phyloP scores from a whole-genome alignment of 1,140 invertebrate species.

The Euborellia annulipes region DNA sequence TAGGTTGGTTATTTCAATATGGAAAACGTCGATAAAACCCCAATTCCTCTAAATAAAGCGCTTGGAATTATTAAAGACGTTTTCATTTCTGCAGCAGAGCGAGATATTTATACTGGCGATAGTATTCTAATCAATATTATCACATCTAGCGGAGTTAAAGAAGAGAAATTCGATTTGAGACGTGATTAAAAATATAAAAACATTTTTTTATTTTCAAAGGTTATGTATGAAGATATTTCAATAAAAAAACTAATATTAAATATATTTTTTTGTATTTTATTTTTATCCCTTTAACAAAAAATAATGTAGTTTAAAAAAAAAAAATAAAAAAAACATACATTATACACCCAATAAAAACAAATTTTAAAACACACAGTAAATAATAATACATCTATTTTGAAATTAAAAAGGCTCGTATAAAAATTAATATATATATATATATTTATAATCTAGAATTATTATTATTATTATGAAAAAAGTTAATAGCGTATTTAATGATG shows the following conservation, averaged over 20 bases:
- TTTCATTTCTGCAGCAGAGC: conserved; percentile 91
- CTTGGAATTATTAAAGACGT: conserved; percentile 79
- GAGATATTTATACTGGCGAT: conserved; percentile 96
- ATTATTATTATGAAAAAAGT: too few relatives aligned
- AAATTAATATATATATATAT: too few relatives aligned
- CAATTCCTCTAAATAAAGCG: conserved; percentile 62
- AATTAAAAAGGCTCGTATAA: too few relatives aligned
- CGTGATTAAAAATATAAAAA: conserved; percentile 51
- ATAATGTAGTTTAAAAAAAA: conserved; percentile 15
- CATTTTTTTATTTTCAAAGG: too few relatives aligned
- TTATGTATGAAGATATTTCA: too few relatives aligned
- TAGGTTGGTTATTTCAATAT: conserved; percentile 78
- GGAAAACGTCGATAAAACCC: conserved; percentile 37
- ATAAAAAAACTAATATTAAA: not conserved
- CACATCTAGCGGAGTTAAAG: conserved; percentile 70
- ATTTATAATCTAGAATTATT: too few relatives aligned
- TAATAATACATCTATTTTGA: too few relatives aligned
- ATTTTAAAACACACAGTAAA: too few relatives aligned
- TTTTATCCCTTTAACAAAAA: too few relatives aligned
- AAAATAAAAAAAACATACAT: conserved; percentile 16
- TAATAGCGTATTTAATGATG: too few relatives aligned
- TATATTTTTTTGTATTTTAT: conserved; percentile 11
- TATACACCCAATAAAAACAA: too few relatives aligned
- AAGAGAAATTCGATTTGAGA: conserved; percentile 50
- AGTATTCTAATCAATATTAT: conserved; percentile 76